These are phyloP conservation scores for Drosophila asahinai DNA, from an alignment of 1,140 invertebrate species.

Conservation along the genomic window DNA sequence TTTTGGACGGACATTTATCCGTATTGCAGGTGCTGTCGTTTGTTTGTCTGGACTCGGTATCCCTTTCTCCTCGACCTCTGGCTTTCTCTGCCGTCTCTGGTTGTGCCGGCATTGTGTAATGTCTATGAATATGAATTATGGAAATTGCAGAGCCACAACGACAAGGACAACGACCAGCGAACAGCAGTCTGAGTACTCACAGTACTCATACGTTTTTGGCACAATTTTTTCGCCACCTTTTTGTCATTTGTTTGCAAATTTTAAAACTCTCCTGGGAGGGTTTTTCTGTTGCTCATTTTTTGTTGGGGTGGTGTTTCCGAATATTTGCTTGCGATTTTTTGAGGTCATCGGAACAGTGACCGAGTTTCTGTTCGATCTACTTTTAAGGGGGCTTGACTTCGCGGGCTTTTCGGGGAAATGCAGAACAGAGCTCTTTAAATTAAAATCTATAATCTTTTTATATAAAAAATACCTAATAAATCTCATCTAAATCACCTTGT, in stretches of 20 bases:
- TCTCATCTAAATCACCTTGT: background rate
- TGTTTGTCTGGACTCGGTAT: conserved; percentile 63
- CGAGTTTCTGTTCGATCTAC: conserved; percentile 41
- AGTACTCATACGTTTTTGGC: conserved; percentile 49
- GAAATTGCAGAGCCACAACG: conserved; percentile 73
- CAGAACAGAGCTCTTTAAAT: too few relatives aligned
- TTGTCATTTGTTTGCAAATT: conserved; percentile 40
- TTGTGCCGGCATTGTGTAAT: conserved; percentile 46
- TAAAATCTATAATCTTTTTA: too few relatives aligned
- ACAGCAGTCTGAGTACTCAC: conserved; percentile 36
- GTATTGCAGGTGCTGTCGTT: conserved; percentile 82
- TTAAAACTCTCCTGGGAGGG: conserved; percentile 34
- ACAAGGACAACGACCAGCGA: conserved; percentile 64
- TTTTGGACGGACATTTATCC: conserved; percentile 63
- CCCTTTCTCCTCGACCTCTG: conserved; percentile 18
- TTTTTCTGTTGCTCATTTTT: conserved; percentile 19
- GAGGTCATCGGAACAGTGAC: conserved; percentile 63
- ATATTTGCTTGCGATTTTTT: conserved; percentile 26
- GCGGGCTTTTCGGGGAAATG: too few relatives aligned
- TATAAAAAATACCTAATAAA: background rate
- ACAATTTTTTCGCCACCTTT: conserved; percentile 42
- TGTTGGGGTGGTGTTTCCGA: conserved; percentile 14
- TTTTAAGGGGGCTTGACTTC: background rate
- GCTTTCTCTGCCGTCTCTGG: conserved; percentile 11
- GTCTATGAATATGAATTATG: conserved; percentile 84